Evolutionary conservation across 2,113 vertebrate genomes (phyloP), one percentile per base, ranked within the genome.

Genomic region (Heterochromis multidens): DNA sequence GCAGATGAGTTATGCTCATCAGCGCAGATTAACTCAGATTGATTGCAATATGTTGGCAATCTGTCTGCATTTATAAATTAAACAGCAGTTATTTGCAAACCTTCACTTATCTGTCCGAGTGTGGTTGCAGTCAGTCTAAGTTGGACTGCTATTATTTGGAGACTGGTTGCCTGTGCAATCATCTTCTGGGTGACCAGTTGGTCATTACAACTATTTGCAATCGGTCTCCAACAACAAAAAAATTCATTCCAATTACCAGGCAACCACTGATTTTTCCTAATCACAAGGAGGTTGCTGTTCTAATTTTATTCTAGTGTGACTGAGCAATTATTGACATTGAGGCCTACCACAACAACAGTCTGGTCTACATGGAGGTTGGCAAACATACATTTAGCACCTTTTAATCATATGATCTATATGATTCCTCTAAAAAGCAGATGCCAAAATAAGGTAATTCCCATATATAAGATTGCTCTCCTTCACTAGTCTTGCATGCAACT

Each of bases 131-230:
- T 37, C 61, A 37, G 6, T 37, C 19, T 1, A 3, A 63, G 61
- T 37, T 21, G 4, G 33, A 65, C 21, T 65, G 33, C 5, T 21
- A 37, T 37, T 2, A 0, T 0, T n/a, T 63, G 19, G 61, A 7
- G 61, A 35, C 33, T 23, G 61, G 33, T 23, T 23, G 33, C 33
- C 6, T 7, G 5, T 9, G 10, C 35, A 2, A 2, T 37, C 35
- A 37, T 2, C 35, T 9, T 37, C 10, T 37, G 35, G 7, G 10
- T 9, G 10, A 11, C 37, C 37, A 40, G 10, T 40, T 40, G 37
- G 37, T 40, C 10, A 12, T 1, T 10, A 10, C 12, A 43, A 43
- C 40, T 2, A 43, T 12, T 43, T 43, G 40, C 40, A 43, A 43
- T 13, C 11, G 40, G 40, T 11, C n/a, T n/a, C n/a, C n/a, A n/a